These are phyloP conservation scores for Parthenolecanium corni DNA, from an alignment of 2,888 invertebrate species.

Conservation along the genomic window DNA sequence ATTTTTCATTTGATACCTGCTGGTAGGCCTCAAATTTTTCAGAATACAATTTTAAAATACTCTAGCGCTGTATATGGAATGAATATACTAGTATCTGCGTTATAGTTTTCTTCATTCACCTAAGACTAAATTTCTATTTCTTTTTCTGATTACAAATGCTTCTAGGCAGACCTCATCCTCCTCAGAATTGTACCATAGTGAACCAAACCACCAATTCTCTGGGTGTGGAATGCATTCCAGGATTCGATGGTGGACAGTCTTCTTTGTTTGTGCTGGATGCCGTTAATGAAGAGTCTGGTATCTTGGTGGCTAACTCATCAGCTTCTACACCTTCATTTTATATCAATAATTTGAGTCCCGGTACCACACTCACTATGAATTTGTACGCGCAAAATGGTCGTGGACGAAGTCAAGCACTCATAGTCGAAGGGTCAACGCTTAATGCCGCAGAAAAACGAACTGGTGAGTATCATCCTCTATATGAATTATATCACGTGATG, in stretches of 20 bases:
- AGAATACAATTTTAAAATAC: too few relatives aligned
- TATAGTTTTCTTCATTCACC: too few relatives aligned
- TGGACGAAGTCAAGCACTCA: conserved; percentile 62
- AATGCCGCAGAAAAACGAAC: conserved; percentile 66
- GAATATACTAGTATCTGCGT: too few relatives aligned
- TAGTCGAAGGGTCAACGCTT: conserved; percentile 59
- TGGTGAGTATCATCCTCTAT: conserved; percentile 46
- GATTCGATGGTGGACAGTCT: conserved; percentile 67
- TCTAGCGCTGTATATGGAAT: too few relatives aligned
- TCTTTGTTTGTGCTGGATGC: conserved; percentile 63
- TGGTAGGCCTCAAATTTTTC: conserved; percentile 37
- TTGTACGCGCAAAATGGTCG: conserved; percentile 73
- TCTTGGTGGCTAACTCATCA: conserved; percentile 20
- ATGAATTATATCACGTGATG: too few relatives aligned
- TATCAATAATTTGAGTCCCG: conserved; percentile 64
- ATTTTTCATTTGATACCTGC: conserved; percentile 61
- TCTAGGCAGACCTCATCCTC: conserved; percentile 59
- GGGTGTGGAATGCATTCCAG: conserved; percentile 56
- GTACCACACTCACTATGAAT: conserved; percentile 61
- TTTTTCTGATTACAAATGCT: too few relatives aligned
- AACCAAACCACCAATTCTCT: conserved; percentile 69
- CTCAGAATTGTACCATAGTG: conserved; percentile 61
- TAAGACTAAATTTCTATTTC: too few relatives aligned
- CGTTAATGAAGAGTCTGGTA: conserved; percentile 43
- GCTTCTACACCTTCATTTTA: conserved; percentile 46